phyloP scores from a whole-genome alignment of 2,888 invertebrate species.

The Parnassius orleans region DNA sequence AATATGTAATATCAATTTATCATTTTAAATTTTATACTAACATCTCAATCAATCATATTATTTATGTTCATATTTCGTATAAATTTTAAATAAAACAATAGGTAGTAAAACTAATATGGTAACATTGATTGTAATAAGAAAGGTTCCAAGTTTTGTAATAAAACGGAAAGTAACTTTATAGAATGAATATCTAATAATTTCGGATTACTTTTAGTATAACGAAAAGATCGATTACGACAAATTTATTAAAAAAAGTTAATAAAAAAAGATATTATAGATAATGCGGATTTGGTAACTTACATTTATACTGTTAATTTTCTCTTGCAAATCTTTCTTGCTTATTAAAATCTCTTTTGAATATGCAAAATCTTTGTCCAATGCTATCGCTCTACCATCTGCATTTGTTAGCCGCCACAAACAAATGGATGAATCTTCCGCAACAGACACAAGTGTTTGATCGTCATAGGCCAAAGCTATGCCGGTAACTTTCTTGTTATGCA shows the following conservation, averaged over 20 bases:
- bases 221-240: too few species aligned
- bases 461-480: constrained; percentile 87
- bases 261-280: neutral
- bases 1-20: too few species aligned
- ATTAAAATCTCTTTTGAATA: constrained; percentile 92
- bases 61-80: too few species aligned
- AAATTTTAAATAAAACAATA: too few species aligned
- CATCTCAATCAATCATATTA: too few species aligned
- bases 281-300: constrained; percentile 47
- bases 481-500: constrained; percentile 78
- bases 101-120: too few species aligned
- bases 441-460: constrained; percentile 88
- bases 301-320: constrained; percentile 84
- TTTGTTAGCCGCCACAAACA: constrained; percentile 92
- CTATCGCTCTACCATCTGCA: constrained; percentile 85
- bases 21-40: too few species aligned
- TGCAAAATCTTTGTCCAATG: constrained; percentile 87
- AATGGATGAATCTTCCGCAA: constrained; percentile 88
- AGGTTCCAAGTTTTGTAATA: too few species aligned
- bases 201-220: too few species aligned
- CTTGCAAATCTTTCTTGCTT: constrained; percentile 87
- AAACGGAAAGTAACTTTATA: too few species aligned
- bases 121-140: too few species aligned
- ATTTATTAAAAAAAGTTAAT: neutral
- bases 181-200: too few species aligned